Evolutionary conservation across 2,113 vertebrate genomes (phyloP), one percentile per base, ranked within the genome.

Genomic region (Gasterosteus aculeatus): DNA sequence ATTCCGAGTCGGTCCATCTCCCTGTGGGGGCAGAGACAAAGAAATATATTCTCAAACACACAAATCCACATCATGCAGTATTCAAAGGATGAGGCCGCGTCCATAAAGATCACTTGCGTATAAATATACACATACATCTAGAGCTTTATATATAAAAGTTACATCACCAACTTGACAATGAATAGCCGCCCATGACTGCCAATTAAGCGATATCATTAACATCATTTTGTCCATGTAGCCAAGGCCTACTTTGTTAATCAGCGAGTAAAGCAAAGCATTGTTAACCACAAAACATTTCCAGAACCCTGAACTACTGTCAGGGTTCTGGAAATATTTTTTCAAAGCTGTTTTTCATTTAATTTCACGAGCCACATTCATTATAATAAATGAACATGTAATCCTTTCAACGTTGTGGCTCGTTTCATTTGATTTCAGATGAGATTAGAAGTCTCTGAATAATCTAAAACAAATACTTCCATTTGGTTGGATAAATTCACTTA

Each of bases 1-100:
- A 99, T 96, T 82, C 98, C 98, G 0, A 98, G 97, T 93, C 97
- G 95, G 2, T 95, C 93, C 95, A 98, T 94, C 93, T 99, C 97
- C 70, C 98, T 95, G 93, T 64, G 63, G 72, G 72, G 22, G 70
- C 65, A 79, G 33, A 86, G 22, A 80, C 75, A 87, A 47, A 69
- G 19, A 69, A 16, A 78, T 33, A 66, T 56, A 66, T 67, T 80
- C 29, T 80, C 29, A 77, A 35, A 58, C n/a, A 69, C 49, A 62
- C 9, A 42, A 31, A 60, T 38, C 14, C 7, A 59, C 64, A 66
- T 10, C 54, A 57, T 61, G 68, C 33, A 54, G n/a, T 26, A 12
- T 49, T 63, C 29, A 56, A 39, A 83, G 33, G 54, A 75, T 63
- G 16, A 66, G 16, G 26, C 18, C 10, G 18, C 39, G 35, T 57